Evolutionary conservation across 2,797 vertebrate genomes (phyloP), one percentile per base, ranked within the genome.

Genomic region (Pampus argenteus): DNA sequence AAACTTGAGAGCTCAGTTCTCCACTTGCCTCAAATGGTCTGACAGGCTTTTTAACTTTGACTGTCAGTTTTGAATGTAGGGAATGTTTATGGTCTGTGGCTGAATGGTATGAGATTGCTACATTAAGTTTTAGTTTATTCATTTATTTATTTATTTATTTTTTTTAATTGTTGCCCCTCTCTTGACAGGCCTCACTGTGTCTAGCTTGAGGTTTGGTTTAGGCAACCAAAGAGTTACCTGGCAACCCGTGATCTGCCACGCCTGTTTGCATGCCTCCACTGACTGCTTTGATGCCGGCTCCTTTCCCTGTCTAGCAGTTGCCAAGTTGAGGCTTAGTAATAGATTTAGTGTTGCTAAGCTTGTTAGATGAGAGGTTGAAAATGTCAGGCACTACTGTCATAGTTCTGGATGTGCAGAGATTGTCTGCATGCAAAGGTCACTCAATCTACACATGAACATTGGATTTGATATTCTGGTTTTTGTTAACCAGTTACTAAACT

Each of bases 311-410:
- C 76, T 74, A 77, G 79, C 80, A 38, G 71, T 88, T 89, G 82
- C 87, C 82, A 90, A 84, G 84, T 81, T 82, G 86, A 92, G 59
- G 74, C 84, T 68, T 82, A 51, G 64, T 87, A 88, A 90, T 90
- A 82, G 91, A 82, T 89, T 93, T 93, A 86, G 79, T 48, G 62
- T 76, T 31, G 76, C 85, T 93, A 90, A 93, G 90, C 89, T 85
- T 62, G 88, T 93, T 91, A 87, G 71, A 59, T 77, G 83, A 74
- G 76, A 68, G 57, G 66, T 78, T 81, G 76, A 66, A 74, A 61
- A 82, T 66, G 84, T 85, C 76, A 75, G 26, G 64, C 60, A 64
- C 79, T 48, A 58, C 65, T 65, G 54, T 65, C 66, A 58, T 50
- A 74, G 66, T 49, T 81, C 44, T 71, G 5, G 38, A 61, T 56